Conservation (phyloP, 2,888 invertebrate species). For the Drosophila fungiperda region DNA sequence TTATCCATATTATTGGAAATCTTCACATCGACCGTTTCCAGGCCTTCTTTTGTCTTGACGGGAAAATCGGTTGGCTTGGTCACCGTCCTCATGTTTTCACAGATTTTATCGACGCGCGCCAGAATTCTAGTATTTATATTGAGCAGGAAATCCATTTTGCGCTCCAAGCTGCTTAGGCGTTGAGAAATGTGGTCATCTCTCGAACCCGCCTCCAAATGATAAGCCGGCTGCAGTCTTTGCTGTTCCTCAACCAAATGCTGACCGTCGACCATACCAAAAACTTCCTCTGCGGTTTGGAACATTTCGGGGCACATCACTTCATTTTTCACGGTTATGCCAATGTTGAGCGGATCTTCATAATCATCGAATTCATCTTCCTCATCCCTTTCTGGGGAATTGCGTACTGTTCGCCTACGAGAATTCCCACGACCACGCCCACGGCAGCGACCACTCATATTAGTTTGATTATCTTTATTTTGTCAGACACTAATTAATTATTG, state of each 20-base stretch:
- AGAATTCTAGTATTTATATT: constrained; percentile 50
- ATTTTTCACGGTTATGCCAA: constrained; percentile 39
- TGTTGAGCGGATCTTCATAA: constrained; percentile 49
- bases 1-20: constrained; percentile 42
- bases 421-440: constrained; percentile 10
- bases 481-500: not conserved
- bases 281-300: constrained; percentile 10
- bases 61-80: constrained; percentile 42
- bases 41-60: constrained; percentile 27
- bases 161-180: constrained; percentile 46
- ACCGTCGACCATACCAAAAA: constrained; percentile 46
- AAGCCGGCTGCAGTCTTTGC: constrained; percentile 33
- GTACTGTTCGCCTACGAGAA: not conserved
- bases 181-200: constrained; percentile 31
- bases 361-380: constrained; percentile 1
- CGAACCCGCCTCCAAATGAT: constrained; percentile 17
- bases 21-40: constrained; percentile 41
- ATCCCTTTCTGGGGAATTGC: constrained; percentile 7
- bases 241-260: constrained; percentile 44
- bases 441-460: constrained; percentile 27
- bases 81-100: constrained; percentile 30
- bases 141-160: constrained; percentile 49
- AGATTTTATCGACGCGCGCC: constrained; percentile 49
- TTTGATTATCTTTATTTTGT: not conserved
- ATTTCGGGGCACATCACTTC: constrained; percentile 39